Evolutionary conservation across 1,140 invertebrate species (phyloP), one percentile per base, ranked within the genome.

Genomic region (Drosophila serrata): DNA sequence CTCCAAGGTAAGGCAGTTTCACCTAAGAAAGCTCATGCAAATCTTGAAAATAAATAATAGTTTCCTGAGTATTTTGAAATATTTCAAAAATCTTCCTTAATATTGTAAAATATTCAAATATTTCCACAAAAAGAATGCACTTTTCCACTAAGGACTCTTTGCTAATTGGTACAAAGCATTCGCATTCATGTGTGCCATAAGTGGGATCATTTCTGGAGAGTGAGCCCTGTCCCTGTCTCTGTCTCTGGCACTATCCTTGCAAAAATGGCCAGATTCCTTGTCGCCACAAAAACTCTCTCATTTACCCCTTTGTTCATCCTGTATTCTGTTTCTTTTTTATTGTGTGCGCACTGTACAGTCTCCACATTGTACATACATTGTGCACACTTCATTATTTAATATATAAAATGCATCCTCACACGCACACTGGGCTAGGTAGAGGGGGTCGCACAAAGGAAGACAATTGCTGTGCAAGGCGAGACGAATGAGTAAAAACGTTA

Each of bases 401-500:
- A 70, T 22, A 79, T 35, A 79, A 79, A 77, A 64, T 76, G 64
- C 75, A 72, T 53, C 59, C 58, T 15, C 39, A 64, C 53, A 63
- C 58, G 53, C 39, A 49, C 31, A 64, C 64, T 1, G 4, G 1
- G 6, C n/a, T n/a, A 4, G 22, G 43, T 2, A 22, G 29, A 15
- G 17, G 31, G 33, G 31, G 15, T 11, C 9, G 29, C 48, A 69
- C 43, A 70, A 55, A 69, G 60, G 17, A 62, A 58, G 45, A 60
- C 17, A 58, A 77, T 58, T 78, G 68, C 56, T 46, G 80, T 15
- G 51, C 40, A 63, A 63, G 59, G 59, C 42, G 63, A 64, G 76
- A 72, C 72, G 73, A 82, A 86, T 90, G 81, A 59, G 70, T 73
- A 68, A 90, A 90, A 90, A 76, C 78, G 56, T 72, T 84, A 90